A percentile compares a stretch with the other conserved stretches of the same genome.
Conservation (phyloP, 2,113 vertebrate species). For the Lynx canadensis region DNA sequence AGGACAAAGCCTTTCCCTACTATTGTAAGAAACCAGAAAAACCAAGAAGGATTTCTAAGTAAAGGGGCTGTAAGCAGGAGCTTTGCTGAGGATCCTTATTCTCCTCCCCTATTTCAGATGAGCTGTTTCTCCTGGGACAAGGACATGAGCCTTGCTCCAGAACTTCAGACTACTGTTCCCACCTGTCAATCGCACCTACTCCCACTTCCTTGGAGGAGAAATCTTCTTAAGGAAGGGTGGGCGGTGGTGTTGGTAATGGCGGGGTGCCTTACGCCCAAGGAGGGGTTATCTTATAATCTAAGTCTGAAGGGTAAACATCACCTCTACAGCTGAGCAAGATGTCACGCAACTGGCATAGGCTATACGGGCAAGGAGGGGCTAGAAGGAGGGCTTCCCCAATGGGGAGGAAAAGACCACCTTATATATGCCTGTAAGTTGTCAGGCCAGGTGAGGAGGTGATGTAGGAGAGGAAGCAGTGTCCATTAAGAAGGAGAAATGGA, state of each 20-base stretch:
- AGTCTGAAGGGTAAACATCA: neutral
- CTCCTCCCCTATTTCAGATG: neutral
- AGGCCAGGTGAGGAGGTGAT: neutral
- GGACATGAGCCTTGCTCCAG: neutral
- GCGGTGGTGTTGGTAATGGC: neutral
- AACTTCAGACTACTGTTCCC: neutral
- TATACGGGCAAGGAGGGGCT: neutral
- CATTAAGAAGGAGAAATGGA: neutral
- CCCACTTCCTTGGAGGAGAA: neutral
- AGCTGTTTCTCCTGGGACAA: neutral
- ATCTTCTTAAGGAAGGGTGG: neutral
- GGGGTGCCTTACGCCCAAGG: neutral
- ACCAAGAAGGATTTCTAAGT: neutral
- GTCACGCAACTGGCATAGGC: neutral
- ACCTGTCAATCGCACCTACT: neutral
- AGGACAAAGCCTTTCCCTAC: neutral
- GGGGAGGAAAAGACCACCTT: neutral
- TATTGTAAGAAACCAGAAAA: neutral
- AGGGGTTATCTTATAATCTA: neutral
- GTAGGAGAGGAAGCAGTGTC: neutral
- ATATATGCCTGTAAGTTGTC: neutral
- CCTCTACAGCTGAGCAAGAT: neutral
- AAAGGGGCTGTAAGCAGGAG: neutral
- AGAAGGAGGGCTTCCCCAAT: neutral
- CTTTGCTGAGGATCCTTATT: neutral